phyloP scores from a whole-genome alignment of 2,797 vertebrate genomes.

The Clarias laeviceps region DNA sequence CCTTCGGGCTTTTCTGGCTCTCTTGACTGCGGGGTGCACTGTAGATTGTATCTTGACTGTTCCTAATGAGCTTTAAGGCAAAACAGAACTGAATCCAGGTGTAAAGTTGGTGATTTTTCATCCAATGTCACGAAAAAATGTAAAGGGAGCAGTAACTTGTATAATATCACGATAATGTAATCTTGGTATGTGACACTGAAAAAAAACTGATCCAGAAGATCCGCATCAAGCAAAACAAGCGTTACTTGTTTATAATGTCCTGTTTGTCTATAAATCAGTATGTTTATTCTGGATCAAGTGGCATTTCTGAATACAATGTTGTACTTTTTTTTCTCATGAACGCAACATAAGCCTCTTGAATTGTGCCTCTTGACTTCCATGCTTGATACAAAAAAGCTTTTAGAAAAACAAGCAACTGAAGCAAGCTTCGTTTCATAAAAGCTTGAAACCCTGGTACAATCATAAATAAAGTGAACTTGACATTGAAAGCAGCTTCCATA shows the following conservation, averaged over 20 bases:
- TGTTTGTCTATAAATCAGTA: conserved; percentile 21
- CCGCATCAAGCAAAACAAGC: conserved; percentile 29
- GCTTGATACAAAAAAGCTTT: conserved; percentile 7
- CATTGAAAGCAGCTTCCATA: conserved; percentile 12
- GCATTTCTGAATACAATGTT: conserved; percentile 26
- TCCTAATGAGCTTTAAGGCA: conserved; percentile 5
- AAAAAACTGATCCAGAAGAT: conserved; percentile 8
- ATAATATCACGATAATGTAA: conserved; percentile 39
- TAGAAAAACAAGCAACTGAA: conserved; percentile 7
- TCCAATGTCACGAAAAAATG: neutral
- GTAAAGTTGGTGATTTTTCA: conserved; percentile 20
- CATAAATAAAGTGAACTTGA: conserved; percentile 10
- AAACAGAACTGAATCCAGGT: conserved; percentile 42
- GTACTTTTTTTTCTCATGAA: neutral
- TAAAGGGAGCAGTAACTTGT: neutral
- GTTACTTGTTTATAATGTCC: conserved; percentile 14
- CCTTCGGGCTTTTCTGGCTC: conserved; percentile 28
- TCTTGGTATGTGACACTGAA: conserved; percentile 1
- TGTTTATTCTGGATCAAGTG: conserved; percentile 45
- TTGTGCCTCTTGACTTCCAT: neutral
- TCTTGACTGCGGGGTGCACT: conserved; percentile 5
- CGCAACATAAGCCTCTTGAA: neutral
- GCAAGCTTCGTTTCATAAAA: conserved; percentile 14
- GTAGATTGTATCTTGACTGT: conserved; percentile 33
- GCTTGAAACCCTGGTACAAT: neutral